Evolutionary conservation across 2,797 vertebrate species (phyloP).

Genomic region (Rhyacichthys aspro): DNA sequence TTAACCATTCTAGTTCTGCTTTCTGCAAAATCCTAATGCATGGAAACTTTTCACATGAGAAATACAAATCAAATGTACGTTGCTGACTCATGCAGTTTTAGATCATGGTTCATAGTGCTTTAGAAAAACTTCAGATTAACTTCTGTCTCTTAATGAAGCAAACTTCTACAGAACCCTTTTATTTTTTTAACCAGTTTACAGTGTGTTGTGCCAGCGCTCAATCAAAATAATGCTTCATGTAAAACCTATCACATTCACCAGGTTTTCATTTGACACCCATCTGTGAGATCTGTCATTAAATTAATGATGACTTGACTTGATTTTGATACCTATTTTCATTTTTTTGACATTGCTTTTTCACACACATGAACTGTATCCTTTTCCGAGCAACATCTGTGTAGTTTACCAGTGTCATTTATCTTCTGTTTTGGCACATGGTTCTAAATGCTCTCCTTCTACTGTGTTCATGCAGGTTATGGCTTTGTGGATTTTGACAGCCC

Average conservation of each 20-base stretch:
- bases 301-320: constrained; percentile 52
- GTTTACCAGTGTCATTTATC: not conserved
- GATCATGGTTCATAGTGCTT: not conserved
- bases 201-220: constrained; percentile 4
- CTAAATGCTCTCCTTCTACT: not conserved
- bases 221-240: constrained; percentile 14
- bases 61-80: not conserved
- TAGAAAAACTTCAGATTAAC: not conserved
- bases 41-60: no score
- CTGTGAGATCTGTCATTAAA: constrained; percentile 35
- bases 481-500: constrained; percentile 99
- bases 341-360: constrained; percentile 22
- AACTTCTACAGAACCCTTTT: constrained; percentile 12
- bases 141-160: not conserved
- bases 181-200: not conserved
- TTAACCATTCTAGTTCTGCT: no score
- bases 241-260: constrained; percentile 7
- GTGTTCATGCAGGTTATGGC: constrained; percentile 86
- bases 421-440: not conserved
- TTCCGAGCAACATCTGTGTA: constrained; percentile 13
- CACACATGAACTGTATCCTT: constrained; percentile 25
- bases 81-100: not conserved
- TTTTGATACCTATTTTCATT: constrained; percentile 53
- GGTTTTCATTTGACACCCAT: constrained; percentile 16
- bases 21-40: no score